A percentile compares a stretch with the other conserved stretches of the same genome.
phyloP scores from a whole-genome alignment of 2,113 vertebrate species.

The Eptesicus fuscus region DNA sequence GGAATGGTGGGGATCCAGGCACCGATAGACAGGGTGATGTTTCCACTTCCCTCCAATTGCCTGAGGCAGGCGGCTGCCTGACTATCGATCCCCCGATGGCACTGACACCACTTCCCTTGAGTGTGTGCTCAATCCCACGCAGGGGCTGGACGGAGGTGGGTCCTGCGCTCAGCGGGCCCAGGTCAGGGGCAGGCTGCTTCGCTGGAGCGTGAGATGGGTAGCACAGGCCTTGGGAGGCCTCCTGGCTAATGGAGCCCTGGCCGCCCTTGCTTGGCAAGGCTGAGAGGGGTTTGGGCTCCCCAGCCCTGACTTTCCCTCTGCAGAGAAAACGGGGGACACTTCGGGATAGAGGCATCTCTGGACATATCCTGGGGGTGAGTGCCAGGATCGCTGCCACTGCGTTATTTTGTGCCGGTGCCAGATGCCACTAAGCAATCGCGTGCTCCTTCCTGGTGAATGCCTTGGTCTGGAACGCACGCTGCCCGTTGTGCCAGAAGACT shows the following conservation, averaged over 20 bases:
- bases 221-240: not conserved
- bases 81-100: not conserved
- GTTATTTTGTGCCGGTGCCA: not conserved
- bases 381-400: not conserved
- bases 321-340: not conserved
- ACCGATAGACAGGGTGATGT: not conserved
- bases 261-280: not conserved
- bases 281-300: not conserved
- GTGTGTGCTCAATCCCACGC: not conserved
- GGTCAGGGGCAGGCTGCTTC: not conserved
- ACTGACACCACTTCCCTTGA: not conserved
- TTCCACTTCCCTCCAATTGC: not conserved
- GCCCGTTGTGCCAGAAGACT: not conserved
- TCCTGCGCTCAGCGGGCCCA: not conserved
- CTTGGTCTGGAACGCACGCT: not conserved
- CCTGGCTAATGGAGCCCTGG: not conserved
- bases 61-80: not conserved
- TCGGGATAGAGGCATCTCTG: not conserved
- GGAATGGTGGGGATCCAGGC: not conserved
- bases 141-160: not conserved
- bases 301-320: not conserved
- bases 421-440: not conserved
- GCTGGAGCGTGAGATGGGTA: not conserved
- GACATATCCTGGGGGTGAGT: not conserved
- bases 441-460: not conserved